Evolutionary conservation across 2,797 vertebrate species (phyloP), one percentile per base, ranked within the genome.

Genomic region (Aratinga solstitialis): DNA sequence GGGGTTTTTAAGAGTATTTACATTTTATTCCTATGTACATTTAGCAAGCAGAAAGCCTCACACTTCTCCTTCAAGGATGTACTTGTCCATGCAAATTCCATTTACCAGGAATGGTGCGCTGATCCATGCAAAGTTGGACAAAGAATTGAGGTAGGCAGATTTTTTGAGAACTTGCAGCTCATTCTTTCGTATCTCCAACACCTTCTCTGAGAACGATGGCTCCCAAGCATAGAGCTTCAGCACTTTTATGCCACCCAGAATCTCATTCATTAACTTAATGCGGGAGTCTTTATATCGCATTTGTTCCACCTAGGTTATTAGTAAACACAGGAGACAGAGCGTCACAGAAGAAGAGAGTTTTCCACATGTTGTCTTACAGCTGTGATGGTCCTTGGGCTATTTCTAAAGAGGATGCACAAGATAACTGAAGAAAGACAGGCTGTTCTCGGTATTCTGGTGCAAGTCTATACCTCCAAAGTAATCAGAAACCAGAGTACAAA

Each of bases 191-290:
- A 99, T 99, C 56, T 98, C 98, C 68, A 99, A 89, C 14, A 99
- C 98, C 95, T 99, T 99, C 19, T 98, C 97, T 67, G 97, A 96
- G 93, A 99, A 99, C 5, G 99, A 99, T 26, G 97, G 98, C 27
- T 99, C 99, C 99, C 99, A 99, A 32, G 99, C 99, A 2, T 99
- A 99, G 40, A 99, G 98, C 97, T 99, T 99, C 69, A 99, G 97
- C 58, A 99, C 99, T 93, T 99, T 99, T 56, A 99, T 99, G 93
- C 99, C 99, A 5, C 98, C 98, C 95, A 99, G 97, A 82, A 99
- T 99, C 98, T 99, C 99, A 3, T 98, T 99, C 99, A 99, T 99
- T 63, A 99, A 96, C 91, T 99, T 99, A 93, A 99, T 99, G 43
- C 99, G 99, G 1, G 98, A 96, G 68, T 99, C 99, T 94, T 99